phyloP scores from a whole-genome alignment of 2,888 invertebrate genomes.

The Tinea pellionella region DNA sequence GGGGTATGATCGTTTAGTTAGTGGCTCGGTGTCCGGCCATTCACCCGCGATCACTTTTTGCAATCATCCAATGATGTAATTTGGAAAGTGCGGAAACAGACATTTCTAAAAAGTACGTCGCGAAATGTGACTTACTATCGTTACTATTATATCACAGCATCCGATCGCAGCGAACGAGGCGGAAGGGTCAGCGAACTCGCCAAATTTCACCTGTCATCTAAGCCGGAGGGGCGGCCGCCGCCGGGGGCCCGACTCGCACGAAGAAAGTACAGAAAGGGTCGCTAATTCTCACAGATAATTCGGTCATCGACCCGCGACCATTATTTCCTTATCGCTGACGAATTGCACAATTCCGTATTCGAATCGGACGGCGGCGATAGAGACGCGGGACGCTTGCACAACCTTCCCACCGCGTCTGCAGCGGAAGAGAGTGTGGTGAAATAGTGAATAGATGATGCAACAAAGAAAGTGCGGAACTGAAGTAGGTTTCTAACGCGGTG shows the following conservation, averaged over 20 bases:
- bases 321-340: constrained; percentile 2
- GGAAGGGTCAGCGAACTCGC: constrained; percentile 60
- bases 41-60: constrained; percentile 46
- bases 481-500: constrained; percentile 65
- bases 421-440: constrained; percentile 62
- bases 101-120: constrained; percentile 48
- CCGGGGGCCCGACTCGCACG: constrained; percentile 19
- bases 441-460: constrained; percentile 57
- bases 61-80: constrained; percentile 49
- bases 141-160: constrained; percentile 54
- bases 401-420: constrained; percentile 28
- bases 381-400: constrained; percentile 45
- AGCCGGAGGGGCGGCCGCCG: constrained; percentile 36
- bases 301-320: constrained; percentile 4
- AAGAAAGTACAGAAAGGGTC: constrained; percentile 43
- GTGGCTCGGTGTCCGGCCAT: constrained; percentile 39
- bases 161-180: constrained; percentile 38
- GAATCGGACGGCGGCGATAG: constrained; percentile 16
- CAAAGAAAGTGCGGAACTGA: constrained; percentile 68
- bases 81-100: constrained; percentile 63
- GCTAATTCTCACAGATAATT: not conserved
- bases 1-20: constrained; percentile 29
- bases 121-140: constrained; percentile 21
- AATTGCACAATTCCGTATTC: constrained; percentile 10
- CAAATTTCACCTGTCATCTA: constrained; percentile 53